Evolutionary conservation across 2,113 vertebrate genomes (phyloP).

Genomic region (Rhegmatorhina hoffmannsi): DNA sequence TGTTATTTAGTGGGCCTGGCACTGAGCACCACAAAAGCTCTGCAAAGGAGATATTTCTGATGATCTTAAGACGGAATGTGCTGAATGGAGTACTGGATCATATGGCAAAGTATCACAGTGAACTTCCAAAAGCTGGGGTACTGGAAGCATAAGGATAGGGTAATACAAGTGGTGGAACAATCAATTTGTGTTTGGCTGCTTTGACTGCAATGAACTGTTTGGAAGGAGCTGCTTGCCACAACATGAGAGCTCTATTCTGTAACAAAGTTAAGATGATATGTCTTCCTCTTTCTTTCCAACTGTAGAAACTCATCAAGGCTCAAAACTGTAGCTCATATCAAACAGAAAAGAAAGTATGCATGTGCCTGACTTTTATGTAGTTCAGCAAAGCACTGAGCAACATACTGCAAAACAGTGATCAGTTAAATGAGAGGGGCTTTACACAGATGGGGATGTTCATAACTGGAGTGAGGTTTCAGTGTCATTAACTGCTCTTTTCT

Average conservation of each 20-base stretch:
- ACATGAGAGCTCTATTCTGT: neutral
- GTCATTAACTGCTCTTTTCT: neutral
- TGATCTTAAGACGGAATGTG: neutral
- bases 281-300: neutral
- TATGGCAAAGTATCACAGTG: neutral
- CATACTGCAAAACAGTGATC: fast-evolving
- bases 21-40: neutral
- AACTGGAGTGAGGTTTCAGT: neutral
- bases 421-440: neutral
- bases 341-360: fast-evolving
- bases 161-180: neutral
- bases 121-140: neutral
- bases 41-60: neutral
- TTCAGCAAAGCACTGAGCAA: neutral
- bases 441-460: too few relatives aligned
- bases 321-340: neutral
- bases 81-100: neutral
- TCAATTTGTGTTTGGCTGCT: neutral
- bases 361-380: neutral
- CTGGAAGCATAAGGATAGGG: neutral
- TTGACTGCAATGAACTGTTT: neutral
- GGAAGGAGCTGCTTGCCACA: neutral
- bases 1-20: neutral
- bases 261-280: neutral
- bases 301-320: neutral